Evolutionary conservation across 2,113 vertebrate species (phyloP).

Genomic region (Cettia cetti): DNA sequence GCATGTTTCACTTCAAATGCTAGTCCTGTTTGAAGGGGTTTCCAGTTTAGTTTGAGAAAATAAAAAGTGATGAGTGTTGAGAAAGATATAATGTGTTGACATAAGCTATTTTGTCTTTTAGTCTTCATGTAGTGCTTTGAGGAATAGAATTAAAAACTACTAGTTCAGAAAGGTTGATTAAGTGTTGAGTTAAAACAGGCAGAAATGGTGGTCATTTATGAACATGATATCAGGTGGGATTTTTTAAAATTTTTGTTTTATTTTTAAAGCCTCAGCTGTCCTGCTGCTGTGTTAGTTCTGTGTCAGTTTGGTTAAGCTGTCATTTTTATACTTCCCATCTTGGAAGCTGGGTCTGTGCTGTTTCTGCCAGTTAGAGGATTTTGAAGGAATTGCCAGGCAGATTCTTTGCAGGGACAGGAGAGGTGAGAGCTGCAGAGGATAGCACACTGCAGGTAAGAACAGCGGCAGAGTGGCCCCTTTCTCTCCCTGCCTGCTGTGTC

Average conservation of each 20-base stretch:
- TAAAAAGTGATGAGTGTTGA: neutral
- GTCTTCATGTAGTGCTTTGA: neutral
- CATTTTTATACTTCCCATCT: neutral
- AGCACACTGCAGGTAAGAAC: neutral
- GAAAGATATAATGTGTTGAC: neutral
- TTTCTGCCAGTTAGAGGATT: neutral
- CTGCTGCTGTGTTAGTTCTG: neutral
- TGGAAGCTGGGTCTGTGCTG: neutral
- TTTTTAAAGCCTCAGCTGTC: neutral
- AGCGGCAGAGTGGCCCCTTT: neutral
- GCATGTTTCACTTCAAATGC: neutral
- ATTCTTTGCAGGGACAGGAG: neutral
- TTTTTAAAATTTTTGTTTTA: neutral
- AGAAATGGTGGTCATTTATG: neutral
- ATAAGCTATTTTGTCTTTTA: neutral
- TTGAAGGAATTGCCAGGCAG: neutral
- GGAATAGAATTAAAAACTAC: neutral
- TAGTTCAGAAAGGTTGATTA: neutral
- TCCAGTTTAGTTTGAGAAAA: neutral
- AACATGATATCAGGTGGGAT: accelerated
- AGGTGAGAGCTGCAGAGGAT: neutral
- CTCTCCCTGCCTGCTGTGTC: accelerated
- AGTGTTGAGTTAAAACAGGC: neutral
- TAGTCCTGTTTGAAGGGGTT: neutral
- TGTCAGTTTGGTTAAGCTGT: neutral